These are phyloP conservation scores for Synchiropus splendidus DNA, from an alignment of 2,113 vertebrate genomes.

Conservation along the genomic window DNA sequence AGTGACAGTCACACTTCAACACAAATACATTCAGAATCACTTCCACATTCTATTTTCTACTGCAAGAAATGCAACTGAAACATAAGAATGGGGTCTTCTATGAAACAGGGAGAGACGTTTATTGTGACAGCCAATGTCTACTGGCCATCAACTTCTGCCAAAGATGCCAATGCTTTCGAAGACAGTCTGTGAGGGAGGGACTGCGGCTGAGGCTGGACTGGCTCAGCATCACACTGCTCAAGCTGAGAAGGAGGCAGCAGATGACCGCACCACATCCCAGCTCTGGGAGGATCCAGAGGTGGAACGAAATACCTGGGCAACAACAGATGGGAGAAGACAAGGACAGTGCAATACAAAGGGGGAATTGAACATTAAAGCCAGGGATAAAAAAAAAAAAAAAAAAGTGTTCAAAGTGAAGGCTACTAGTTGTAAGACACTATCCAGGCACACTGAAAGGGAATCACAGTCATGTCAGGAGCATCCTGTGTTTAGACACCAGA, in stretches of 20 bases:
- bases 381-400: constrained; percentile 2
- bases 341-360: constrained; percentile 45
- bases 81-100: too few relatives aligned
- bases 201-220: constrained; percentile 73
- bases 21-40: too few relatives aligned
- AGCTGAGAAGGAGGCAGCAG: constrained; percentile 83
- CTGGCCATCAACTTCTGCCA: constrained; percentile 45
- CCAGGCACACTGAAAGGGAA: too few relatives aligned
- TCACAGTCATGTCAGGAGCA: too few relatives aligned
- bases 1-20: too few relatives aligned
- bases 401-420: too few relatives aligned
- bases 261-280: constrained; percentile 84
- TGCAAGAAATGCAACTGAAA: too few relatives aligned
- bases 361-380: constrained; percentile 11
- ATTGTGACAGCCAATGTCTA: not conserved
- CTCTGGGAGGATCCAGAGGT: constrained; percentile 84
- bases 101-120: too few relatives aligned
- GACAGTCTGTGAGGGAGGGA: constrained; percentile 49
- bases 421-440: too few relatives aligned
- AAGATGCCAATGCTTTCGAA: constrained; percentile 43
- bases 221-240: constrained; percentile 82
- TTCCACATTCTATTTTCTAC: too few relatives aligned
- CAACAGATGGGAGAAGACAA: constrained; percentile 58
- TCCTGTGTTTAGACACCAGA: too few relatives aligned
- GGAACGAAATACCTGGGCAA: constrained; percentile 94